These are phyloP conservation scores for Laothoe populi DNA, from an alignment of 2,888 invertebrate genomes.

Conservation along the genomic window DNA sequence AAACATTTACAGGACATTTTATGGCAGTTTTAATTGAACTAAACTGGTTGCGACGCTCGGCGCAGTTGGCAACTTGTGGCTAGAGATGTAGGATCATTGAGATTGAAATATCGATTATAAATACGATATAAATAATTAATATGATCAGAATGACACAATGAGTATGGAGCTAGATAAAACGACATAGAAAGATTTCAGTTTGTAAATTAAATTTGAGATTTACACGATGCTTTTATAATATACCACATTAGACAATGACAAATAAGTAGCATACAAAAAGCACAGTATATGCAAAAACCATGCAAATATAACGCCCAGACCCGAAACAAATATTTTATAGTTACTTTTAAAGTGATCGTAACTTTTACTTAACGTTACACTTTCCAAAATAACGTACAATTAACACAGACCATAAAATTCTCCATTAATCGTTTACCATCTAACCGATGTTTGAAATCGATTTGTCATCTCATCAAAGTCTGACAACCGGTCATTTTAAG, in stretches of 20 bases:
- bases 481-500: background rate
- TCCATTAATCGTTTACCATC: background rate
- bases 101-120: background rate
- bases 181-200: background rate
- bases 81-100: background rate
- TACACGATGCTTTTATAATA: too few relatives aligned
- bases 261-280: too few relatives aligned
- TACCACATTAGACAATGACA: too few relatives aligned
- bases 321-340: too few relatives aligned
- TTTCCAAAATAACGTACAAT: background rate
- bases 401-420: background rate
- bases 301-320: too few relatives aligned
- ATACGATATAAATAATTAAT: too few relatives aligned
- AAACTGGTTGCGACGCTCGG: constrained; percentile 3
- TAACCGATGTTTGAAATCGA: background rate
- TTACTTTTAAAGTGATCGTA: background rate
- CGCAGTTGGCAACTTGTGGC: background rate
- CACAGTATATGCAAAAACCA: too few relatives aligned
- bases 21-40: constrained; percentile 13
- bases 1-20: constrained; percentile 17
- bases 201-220: too few relatives aligned
- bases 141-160: background rate
- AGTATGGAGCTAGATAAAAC: background rate
- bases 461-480: background rate
- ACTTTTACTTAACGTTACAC: background rate